Evolutionary conservation across 2,113 vertebrate genomes (phyloP).

Genomic region (Anarrhichthys ocellatus): DNA sequence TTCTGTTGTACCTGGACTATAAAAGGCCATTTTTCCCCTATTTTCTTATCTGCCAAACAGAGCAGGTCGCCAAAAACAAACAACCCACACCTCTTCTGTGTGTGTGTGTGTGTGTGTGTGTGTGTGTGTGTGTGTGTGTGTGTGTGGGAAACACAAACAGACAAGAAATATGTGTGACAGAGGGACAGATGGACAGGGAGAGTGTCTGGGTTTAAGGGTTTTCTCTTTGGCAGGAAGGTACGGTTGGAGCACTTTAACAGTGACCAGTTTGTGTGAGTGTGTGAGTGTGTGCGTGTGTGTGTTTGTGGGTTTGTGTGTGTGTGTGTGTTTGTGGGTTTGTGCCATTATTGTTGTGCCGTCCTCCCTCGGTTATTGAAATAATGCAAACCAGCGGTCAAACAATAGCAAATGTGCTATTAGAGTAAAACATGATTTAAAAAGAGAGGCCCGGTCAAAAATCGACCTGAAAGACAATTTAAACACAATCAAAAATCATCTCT

Average conservation of each 20-base stretch:
- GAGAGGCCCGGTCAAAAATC: neutral
- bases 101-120: slow-evolving; percentile 23
- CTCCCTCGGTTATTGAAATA: neutral
- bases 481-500: neutral
- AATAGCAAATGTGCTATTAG: neutral
- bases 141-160: neutral
- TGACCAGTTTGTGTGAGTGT: slow-evolving; percentile 4
- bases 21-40: slow-evolving; percentile 25
- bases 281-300: neutral
- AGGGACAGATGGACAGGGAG: slow-evolving; percentile 49
- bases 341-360: neutral
- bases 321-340: slow-evolving; percentile 8
- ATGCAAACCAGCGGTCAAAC: neutral
- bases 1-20: neutral
- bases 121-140: slow-evolving; percentile 29
- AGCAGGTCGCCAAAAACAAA: slow-evolving; percentile 28
- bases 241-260: neutral
- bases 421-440: neutral
- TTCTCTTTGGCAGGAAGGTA: slow-evolving; percentile 32
- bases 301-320: neutral
- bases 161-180: neutral
- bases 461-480: neutral
- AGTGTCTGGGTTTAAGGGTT: slow-evolving; percentile 19
- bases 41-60: slow-evolving; percentile 49
- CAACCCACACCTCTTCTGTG: slow-evolving; percentile 12